Base-by-base conservation (phyloP, 1,140 invertebrate species). In the Panagrolaimus sp. region DNA sequence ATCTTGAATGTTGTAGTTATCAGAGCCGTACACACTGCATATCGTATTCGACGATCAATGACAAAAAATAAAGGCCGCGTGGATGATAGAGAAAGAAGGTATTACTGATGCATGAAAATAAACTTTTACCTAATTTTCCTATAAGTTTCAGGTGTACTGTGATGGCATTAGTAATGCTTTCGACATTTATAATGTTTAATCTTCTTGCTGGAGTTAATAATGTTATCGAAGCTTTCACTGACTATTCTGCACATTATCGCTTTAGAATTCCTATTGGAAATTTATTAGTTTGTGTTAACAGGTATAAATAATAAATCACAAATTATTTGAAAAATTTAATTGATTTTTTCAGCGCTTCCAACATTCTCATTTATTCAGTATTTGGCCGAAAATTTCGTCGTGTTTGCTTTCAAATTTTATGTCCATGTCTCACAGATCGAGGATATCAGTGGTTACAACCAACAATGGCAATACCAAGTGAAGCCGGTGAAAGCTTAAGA, bases 151-250 rank as follows among this genome's bases (percentile, higher is more conserved):
- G 80, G 62, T 82, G 80, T 67, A 81, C 79, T 11, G 74, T 82
- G 38, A 81, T 81, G 79, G 79, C 80, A 7, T 31, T 82, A 2
- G 75, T 80, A 27, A 81, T 77, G 62, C 51, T 82, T 23, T 47
- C 68, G 11, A 77, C 80, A 16, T 81, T 81, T 63, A 68, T 81
- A 42, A 9, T 81, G 0, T 81, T 80, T 72, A 82, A 81, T 68
- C 67, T 71, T n/a, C 65, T 82, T 7, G 78, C 79, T n/a, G 80
- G 81, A 20, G 31, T 75, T 7, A 80, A 79, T 57, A 80, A 78
- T 57, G 20, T 82, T 9, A 73, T 81, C 9, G 79, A 81, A 47
- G 74, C 78, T 25, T 82, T 80, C 62, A 61, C 31, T 66, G 45
- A 67, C 46, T 48, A 66, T 43, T 43, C 43, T 38, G 48, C 44